Base-by-base conservation (phyloP, 2,797 vertebrate species). In the Enteromius argenteus region DNA sequence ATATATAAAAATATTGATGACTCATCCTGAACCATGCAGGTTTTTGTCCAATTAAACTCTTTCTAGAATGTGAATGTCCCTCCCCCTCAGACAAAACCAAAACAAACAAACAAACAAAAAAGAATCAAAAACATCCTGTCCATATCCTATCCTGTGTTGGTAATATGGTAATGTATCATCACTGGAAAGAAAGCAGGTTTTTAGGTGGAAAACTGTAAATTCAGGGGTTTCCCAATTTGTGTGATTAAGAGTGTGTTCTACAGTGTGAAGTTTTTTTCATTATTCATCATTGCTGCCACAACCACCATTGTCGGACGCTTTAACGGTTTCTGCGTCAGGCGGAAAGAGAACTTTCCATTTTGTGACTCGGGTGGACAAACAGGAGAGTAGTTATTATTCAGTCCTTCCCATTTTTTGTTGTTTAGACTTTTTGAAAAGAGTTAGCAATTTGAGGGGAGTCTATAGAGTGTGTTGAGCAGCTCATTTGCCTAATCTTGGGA, bases 401-500 rank as follows among this genome's bases (percentile, higher is more conserved):
- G 74, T 78, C 86, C 51, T 75, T 89, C 46, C 85, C 56, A 58
- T 75, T 84, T 88, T 21, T 72, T 85, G 87, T 88, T 90, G 87
- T 87, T 91, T 72, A 44, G 69, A 84, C 84, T 84, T 89, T 91
- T 85, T 88, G 86, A 93, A 94, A 93, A 90, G 88, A 88, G 87
- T 89, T 76, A 39, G 78, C 87, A 90, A 89, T 92, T 66, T 53
- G 37, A 72, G 60, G 90, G 85, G 86, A 89, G 92, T 93, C 92
- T 92, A 93, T 93, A 93, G 93, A 92, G 93, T 88, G 89, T 27
- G 91, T 91, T 91, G 89, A 77, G 91, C 89, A 92, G 87, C 95
- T 96, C 94, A 96, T 96, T 96, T 96, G 95, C 95, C 94, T 96
- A 96, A 96, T 96, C 94, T 95, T 95, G 94, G 93, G 95, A 96